phyloP scores from a whole-genome alignment of 2,113 vertebrate genomes.

The Lycaon pictus region DNA sequence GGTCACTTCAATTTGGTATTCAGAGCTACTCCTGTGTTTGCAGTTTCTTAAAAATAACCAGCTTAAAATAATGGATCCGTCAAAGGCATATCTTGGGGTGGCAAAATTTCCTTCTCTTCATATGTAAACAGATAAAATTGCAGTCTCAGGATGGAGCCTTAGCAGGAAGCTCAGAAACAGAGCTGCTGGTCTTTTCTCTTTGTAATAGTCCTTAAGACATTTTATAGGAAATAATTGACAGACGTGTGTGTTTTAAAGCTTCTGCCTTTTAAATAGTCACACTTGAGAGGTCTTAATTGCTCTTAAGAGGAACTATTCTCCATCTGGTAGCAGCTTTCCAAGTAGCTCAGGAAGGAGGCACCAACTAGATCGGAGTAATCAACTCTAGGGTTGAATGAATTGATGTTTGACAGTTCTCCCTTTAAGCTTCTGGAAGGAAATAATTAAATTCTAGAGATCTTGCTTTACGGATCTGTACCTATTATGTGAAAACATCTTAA shows the following conservation, averaged over 20 bases:
- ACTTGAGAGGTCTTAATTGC: slow-evolving; percentile 16
- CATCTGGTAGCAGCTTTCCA: slow-evolving; percentile 33
- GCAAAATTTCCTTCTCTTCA: not conserved
- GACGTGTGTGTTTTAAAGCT: slow-evolving; percentile 20
- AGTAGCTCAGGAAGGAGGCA: not conserved
- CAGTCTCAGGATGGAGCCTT: not conserved
- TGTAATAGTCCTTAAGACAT: slow-evolving; percentile 18
- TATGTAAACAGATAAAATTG: slow-evolving; percentile 46
- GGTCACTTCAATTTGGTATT: not conserved
- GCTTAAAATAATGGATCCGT: not conserved
- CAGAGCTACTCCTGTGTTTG: not conserved
- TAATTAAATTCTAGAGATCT: not conserved
- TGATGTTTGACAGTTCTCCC: not conserved
- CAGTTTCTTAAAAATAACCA: not conserved
- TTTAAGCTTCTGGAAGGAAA: slow-evolving; percentile 44
- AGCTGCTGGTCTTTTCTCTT: slow-evolving; percentile 39
- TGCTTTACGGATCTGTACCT: not conserved
- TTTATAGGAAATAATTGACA: slow-evolving; percentile 53
- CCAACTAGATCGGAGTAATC: not conserved
- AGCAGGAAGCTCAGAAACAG: slow-evolving; percentile 14
- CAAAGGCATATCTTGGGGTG: not conserved
- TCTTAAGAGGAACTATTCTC: slow-evolving; percentile 7
- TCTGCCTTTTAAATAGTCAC: slow-evolving; percentile 41
- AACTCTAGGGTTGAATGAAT: not conserved
- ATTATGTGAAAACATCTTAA: not conserved